Base-by-base conservation (phyloP, 2,888 invertebrate species). In the Andrena bicolor region DNA sequence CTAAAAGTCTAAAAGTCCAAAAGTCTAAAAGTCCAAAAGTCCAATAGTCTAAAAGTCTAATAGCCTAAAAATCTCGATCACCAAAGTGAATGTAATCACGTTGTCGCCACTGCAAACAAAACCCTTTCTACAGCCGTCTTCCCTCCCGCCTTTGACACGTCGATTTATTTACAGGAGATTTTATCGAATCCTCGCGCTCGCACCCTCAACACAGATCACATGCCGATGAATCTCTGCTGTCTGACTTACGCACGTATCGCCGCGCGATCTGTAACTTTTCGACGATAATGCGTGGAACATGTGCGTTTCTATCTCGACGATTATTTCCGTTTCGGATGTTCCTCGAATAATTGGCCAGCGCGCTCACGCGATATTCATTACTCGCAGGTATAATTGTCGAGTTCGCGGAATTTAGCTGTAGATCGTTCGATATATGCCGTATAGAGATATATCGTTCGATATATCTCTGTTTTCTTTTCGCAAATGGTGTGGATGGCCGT, bases 281-380 rank as follows among this genome's bases (percentile, higher is more conserved):
- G 56, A 49, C 10, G 23, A 74, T 49, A 20, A n/a, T 30, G 49
- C 49, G 35, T 30, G 41, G 4, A 49, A 49, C 35, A 35, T 10
- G 5, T 3, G 56, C 49, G n/a, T 60, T 56, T 75, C 70, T 78
- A 76, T 68, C 28, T 61, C n/a, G 35, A 30, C 56, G 61, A 73
- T 72, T 48, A 68, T 66, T 77, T 74, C 68, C 73, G 84, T 84
- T 77, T 84, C 64, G 77, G 68, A 70, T 58, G 69, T 71, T 80
- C 60, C 68, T 73, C 26, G 49, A 84, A 60, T 84, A 84, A 84
- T 84, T 84, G 61, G 83, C 51, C 49, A n/a, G 63, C 26, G 16
- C n/a, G 66, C 58, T 80, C 84, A 84, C 84, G 84, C 84, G 75
- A 81, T 64, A 78, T 75, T 84, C 75, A 84, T 84, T 81, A 75